Base-by-base conservation (phyloP, 2,113 vertebrate genomes). In the Taxidea taxus region DNA sequence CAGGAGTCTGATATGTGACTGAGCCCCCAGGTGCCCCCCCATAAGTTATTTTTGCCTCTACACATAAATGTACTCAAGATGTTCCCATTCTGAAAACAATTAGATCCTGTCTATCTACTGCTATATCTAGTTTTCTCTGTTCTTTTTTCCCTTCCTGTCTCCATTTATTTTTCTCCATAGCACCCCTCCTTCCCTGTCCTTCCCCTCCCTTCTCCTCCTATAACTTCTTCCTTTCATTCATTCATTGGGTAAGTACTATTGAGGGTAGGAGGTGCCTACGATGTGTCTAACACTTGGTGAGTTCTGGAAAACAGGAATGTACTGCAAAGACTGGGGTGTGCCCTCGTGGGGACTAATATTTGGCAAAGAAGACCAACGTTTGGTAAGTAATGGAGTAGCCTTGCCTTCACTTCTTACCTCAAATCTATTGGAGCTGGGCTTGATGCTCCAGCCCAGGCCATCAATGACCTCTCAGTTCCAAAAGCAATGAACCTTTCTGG, bases 21-120 rank as follows among this genome's bases (percentile, higher is more conserved):
- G 60, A 64, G 60, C 29, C 29, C 29, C 29, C 60, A 31, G 29
- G 34, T 20, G 31, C 34, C 1, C 34, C 31, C 64, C 31, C 31
- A 31, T 64, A 12, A 29, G 60, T 64, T 64, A 31, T 49, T 74
- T 92, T 91, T 94, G 15, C 39, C 44, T 97, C 23, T 42, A 78
- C 7, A 25, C n/a, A n/a, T 16, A 68, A 70, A 51, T 58, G 31
- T 34, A 4, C 60, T 83, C 3, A 49, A 39, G n/a, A 47, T 27
- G 39, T 60, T 90, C 37, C 11, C 21, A 91, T 21, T 31, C 74
- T 62, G 47, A 91, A 94, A 84, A 84, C 14, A 82, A 16, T 39
- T 31, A 68, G 47, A 39, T 75, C 42, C 62, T 20, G 14, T 82
- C 66, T 84, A 29, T 6, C 12, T 25, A 58, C 1, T 39, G n/a